phyloP scores from a whole-genome alignment of 2,797 vertebrate genomes.

The Pipistrellus nathusii region DNA sequence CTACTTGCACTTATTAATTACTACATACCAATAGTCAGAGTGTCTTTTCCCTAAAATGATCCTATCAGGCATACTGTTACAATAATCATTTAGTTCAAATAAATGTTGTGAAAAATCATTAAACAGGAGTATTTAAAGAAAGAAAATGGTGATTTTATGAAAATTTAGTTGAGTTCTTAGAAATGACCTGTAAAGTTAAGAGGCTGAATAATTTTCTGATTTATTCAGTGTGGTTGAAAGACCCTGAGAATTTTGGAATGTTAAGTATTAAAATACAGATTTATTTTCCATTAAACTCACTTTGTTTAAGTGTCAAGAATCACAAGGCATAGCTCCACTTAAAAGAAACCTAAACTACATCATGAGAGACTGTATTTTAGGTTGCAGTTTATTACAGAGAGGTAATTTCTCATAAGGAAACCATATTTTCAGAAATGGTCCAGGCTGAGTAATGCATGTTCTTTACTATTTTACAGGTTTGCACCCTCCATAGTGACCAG shows the following conservation, averaged over 20 bases:
- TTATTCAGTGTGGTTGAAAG: not conserved
- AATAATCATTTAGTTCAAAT: conserved; percentile 1
- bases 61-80: not conserved
- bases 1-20: not conserved
- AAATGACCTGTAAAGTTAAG: not conserved
- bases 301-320: not conserved
- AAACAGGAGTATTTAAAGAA: not conserved
- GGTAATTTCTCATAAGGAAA: not conserved
- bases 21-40: not conserved
- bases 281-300: not conserved
- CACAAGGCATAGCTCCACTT: not conserved
- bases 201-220: not conserved
- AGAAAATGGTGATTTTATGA: not conserved
- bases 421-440: not conserved
- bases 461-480: not conserved
- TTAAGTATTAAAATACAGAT: not conserved
- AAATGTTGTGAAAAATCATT: not conserved
- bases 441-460: not conserved
- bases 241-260: not conserved
- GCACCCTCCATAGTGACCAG: not conserved
- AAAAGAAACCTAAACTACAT: not conserved
- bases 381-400: not conserved
- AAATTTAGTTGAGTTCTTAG: not conserved
- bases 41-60: not conserved
- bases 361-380: not conserved